Base-by-base conservation (phyloP, 2,113 vertebrate genomes). In the Geothlypis trichas region DNA sequence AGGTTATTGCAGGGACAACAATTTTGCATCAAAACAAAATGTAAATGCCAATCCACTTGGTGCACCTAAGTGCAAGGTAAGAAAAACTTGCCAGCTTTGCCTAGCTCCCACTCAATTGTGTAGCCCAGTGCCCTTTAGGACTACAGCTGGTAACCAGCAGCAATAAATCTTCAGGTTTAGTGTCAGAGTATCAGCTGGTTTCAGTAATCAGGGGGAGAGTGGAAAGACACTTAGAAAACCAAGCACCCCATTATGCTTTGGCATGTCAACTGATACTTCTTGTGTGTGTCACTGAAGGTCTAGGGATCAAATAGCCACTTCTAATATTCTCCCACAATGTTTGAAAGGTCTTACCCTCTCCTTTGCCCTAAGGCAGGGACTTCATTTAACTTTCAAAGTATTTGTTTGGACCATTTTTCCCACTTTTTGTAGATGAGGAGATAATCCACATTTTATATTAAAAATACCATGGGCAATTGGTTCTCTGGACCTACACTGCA, bases 301-400 rank as follows among this genome's bases (percentile, higher is more conserved):
- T 66, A 39, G 23, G 66, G 76, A 97, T 96, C 90, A 96, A 90
- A 93, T 92, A 89, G 37, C 79, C 62, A 66, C 76, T 89, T 88
- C 83, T 90, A 61, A 63, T 52, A 61, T 42, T 33, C 35, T 74
- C 61, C 51, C 26, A 33, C 4, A 1, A 22, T 65, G 8, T 90
- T 89, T 85, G 35, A 86, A 93, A 90, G 66, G 77, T 94, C 85
- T 90, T 83, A 15, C 31, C 33, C 62, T 62, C 84, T 92, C 57
- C 59, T 83, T 86, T 39, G 31, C 83, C 37, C 41, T 86, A 63
- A 67, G 35, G 41, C 26, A 75, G 47, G 6, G 11, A 49, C 31
- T 63, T 10, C 5, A 49, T 72, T 92, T 93, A 52, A 71, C 51
- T 81, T 83, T 21, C 49, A 84, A 94, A 93, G 10, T 77, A 41